Percentiles rank a stretch among this genome's conserved stretches.
These are phyloP conservation scores for Sinotaia quadrata DNA, from an alignment of 2,888 invertebrate genomes.

Conservation along the genomic window DNA sequence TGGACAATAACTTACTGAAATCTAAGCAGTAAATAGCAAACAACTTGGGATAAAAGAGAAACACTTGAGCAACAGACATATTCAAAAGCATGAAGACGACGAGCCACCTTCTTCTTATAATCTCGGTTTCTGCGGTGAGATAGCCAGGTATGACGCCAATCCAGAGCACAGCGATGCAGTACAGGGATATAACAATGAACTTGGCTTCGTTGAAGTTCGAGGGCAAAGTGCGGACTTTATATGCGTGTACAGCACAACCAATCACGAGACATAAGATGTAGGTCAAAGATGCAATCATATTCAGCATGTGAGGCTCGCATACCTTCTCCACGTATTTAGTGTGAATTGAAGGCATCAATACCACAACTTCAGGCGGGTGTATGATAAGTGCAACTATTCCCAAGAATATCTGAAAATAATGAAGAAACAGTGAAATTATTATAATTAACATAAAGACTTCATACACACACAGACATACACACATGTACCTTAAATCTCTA, in stretches of 20 bases:
- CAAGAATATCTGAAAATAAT: no score
- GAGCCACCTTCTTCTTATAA: conserved; percentile 42
- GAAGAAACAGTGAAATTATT: no score
- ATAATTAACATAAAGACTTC: no score
- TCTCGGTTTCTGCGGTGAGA: conserved; percentile 33
- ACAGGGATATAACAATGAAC: conserved; percentile 55
- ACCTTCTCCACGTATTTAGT: conserved; percentile 48
- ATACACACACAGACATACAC: no score
- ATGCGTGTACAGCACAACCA: conserved; percentile 53
- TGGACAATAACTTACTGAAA: no score
- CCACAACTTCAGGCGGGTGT: conserved; percentile 34
- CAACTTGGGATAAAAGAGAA: conserved; percentile 50
- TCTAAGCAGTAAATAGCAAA: conserved; percentile 46
- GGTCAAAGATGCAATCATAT: conserved; percentile 45
- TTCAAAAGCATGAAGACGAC: conserved; percentile 49
- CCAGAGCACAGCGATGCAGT: conserved; percentile 58
- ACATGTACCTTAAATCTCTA: no score
- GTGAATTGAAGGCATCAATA: conserved; percentile 42
- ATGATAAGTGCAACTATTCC: no score
- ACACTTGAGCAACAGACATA: conserved; percentile 44
- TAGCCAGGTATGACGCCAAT: conserved; percentile 56
- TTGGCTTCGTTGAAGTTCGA: conserved; percentile 61
- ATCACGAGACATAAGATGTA: conserved; percentile 52
- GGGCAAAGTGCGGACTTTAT: conserved; percentile 52
- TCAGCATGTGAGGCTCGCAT: conserved; percentile 44